Base-by-base conservation (phyloP, 1,140 invertebrate species). In the Zophobas atratus region DNA sequence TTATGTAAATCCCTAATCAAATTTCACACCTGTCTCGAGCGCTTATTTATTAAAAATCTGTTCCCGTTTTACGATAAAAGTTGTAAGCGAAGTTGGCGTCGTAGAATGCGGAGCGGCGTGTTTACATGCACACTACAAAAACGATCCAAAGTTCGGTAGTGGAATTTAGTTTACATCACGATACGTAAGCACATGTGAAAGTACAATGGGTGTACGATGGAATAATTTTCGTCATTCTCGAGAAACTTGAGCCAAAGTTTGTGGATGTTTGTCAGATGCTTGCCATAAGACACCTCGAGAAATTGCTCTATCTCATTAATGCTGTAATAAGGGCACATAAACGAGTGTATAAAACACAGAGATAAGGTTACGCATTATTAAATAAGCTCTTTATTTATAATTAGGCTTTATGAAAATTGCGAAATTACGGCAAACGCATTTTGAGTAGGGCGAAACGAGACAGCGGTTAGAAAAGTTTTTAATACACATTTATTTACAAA, bases 401-500 rank as follows among this genome's bases (percentile, higher is more conserved):
- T 67, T 67, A 67, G 39, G 60, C 38, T 67, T 67, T 67, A 67
- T 43, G 60, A 67, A 20, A 67, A 67, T 67, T 67, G 32, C 39
- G 38, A 20, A 67, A 67, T 67, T 67, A 63, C 49, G 20, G 4
- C n/a, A 20, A 51, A 20, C 2, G 33, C 33, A 2, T 57, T 20
- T 20, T 20, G 20, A 20, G 20, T 20, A 20, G 20, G 56, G 56
- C 6, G 34, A 60, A 60, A 39, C 38, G 38, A 60, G 38, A 60
- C 56, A 60, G 56, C 6, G 35, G 35, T 60, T 60, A 60, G 3
- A 60, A 60, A 60, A 38, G 34, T 60, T 60, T 74, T 80, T 75
- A 80, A 80, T 75, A 78, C 76, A 84, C 84, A 84, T 84, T 84
- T 84, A 84, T 84, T 84, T 85, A 85, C 83, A 85, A 85, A 85